Evolutionary conservation across 2,888 invertebrate genomes (phyloP).

Genomic region (Allacma fusca): DNA sequence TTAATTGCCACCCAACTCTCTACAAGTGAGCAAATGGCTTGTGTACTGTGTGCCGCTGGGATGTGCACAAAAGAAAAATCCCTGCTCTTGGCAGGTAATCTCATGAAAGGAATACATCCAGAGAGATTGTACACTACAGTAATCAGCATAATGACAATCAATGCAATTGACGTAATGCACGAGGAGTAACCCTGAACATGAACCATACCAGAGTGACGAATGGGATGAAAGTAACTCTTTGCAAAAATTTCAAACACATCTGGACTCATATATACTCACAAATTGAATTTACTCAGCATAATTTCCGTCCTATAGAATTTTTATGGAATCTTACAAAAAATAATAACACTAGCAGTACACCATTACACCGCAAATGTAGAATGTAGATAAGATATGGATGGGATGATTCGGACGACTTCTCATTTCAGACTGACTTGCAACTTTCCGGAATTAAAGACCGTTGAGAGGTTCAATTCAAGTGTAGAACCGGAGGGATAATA

Average conservation of each 20-base stretch:
- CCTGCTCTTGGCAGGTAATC: too few relatives aligned
- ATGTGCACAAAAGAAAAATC: too few relatives aligned
- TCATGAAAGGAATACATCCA: too few relatives aligned
- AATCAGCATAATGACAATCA: not conserved
- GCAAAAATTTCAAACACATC: too few relatives aligned
- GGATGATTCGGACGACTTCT: too few relatives aligned
- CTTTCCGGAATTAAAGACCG: too few relatives aligned
- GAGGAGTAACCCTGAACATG: conserved; percentile 21
- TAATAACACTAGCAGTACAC: not conserved
- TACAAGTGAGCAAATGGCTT: too few relatives aligned
- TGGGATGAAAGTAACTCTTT: not conserved
- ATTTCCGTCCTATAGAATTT: not conserved
- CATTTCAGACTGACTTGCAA: not conserved
- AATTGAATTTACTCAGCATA: not conserved
- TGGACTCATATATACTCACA: not conserved
- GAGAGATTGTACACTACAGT: not conserved
- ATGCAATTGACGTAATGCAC: conserved; percentile 10
- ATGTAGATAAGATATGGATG: not conserved
- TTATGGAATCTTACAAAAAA: not conserved
- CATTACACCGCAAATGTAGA: not conserved
- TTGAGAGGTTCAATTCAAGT: too few relatives aligned
- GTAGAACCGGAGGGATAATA: not conserved
- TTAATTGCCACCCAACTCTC: too few relatives aligned
- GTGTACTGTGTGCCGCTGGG: too few relatives aligned
- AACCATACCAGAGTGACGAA: conserved; percentile 4